phyloP scores from a whole-genome alignment of 2,888 invertebrate genomes.

The Mythimna albipuncta region DNA sequence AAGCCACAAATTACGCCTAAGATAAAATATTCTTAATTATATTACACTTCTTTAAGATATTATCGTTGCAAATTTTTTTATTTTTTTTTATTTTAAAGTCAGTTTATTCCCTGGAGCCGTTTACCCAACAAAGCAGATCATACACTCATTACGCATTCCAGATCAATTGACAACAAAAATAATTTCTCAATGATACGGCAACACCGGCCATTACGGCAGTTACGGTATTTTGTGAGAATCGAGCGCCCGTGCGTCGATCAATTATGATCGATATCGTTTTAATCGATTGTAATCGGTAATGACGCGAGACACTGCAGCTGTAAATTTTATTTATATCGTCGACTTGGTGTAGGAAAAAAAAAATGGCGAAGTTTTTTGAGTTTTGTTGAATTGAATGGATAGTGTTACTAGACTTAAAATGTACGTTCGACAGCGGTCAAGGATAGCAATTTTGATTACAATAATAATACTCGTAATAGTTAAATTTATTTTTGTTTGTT shows the following conservation, averaged over 20 bases:
- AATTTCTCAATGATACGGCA: slow-evolving; percentile 55
- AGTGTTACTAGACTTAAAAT: slow-evolving; percentile 5
- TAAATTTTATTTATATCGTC: slow-evolving; percentile 73
- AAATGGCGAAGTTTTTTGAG: slow-evolving; percentile 15
- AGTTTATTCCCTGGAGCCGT: slow-evolving; percentile 3
- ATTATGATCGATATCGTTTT: slow-evolving; percentile 85
- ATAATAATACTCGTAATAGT: no score
- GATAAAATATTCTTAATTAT: background rate
- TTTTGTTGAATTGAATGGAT: slow-evolving; percentile 22
- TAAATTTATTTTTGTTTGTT: no score
- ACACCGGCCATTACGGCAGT: slow-evolving; percentile 54
- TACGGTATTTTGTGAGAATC: slow-evolving; percentile 66
- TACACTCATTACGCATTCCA: slow-evolving; percentile 49
- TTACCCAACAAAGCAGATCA: slow-evolving; percentile 30
- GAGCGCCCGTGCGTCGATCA: slow-evolving; percentile 82
- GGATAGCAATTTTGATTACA: no score
- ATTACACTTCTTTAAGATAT: background rate
- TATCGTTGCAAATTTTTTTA: background rate
- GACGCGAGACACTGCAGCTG: slow-evolving; percentile 81
- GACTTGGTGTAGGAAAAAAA: slow-evolving; percentile 39
- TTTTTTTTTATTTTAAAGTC: no score
- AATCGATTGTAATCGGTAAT: slow-evolving; percentile 86
- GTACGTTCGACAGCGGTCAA: no score
- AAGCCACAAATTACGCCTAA: no score
- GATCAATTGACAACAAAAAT: slow-evolving; percentile 49